These are phyloP conservation scores for Drosophila nigricruria DNA, from an alignment of 2,888 invertebrate genomes.

Conservation along the genomic window DNA sequence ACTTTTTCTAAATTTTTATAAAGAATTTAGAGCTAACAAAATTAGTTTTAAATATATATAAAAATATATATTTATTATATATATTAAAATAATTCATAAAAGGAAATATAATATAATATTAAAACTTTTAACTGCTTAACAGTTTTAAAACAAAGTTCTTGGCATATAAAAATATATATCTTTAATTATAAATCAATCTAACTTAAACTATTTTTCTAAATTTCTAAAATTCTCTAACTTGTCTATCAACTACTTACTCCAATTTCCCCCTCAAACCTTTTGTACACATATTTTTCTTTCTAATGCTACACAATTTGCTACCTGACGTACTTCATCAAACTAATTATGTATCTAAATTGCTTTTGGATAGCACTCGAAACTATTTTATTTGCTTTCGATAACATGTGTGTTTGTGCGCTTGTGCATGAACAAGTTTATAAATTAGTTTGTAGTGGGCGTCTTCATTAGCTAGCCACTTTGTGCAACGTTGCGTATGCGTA, in stretches of 20 bases:
- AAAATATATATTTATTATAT: too few relatives aligned
- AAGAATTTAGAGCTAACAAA: too few relatives aligned
- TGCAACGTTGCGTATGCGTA: slow-evolving; percentile 50
- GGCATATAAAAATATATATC: neutral
- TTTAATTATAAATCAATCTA: neutral
- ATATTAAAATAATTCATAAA: too few relatives aligned
- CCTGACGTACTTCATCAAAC: slow-evolving; percentile 10
- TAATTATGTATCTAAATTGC: slow-evolving; percentile 19
- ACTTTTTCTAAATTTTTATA: neutral
- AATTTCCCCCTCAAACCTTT: neutral
- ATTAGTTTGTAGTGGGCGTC: slow-evolving; percentile 11
- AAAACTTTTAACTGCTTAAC: too few relatives aligned
- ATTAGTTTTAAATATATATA: too few relatives aligned
- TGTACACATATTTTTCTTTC: neutral
- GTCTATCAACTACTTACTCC: neutral
- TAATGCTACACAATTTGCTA: neutral
- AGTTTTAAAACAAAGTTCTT: too few relatives aligned
- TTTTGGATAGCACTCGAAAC: slow-evolving; percentile 2
- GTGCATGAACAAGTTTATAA: slow-evolving; percentile 26
- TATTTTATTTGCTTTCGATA: slow-evolving; percentile 7
- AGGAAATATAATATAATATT: too few relatives aligned
- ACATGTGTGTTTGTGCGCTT: neutral
- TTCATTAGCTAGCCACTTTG: neutral
- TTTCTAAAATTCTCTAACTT: neutral
- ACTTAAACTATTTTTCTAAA: neutral